Conservation (phyloP, 1,140 invertebrate genomes). For the Ceratina australensis region DNA sequence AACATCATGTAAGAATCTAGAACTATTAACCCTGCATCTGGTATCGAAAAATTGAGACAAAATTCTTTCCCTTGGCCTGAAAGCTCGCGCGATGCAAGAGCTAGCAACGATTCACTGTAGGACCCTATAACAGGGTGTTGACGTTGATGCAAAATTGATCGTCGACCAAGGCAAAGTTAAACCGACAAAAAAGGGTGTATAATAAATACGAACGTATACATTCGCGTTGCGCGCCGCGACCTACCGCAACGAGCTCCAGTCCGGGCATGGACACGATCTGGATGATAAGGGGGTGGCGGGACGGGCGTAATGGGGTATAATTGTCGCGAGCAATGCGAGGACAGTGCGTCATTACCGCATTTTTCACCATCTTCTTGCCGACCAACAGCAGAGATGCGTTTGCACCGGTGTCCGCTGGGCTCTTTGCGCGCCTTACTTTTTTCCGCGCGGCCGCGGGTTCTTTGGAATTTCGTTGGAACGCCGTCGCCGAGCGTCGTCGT, state of each 20-base stretch:
- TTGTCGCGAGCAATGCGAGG: slow-evolving; percentile 79
- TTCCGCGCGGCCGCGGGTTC: slow-evolving; percentile 62
- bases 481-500: slow-evolving; percentile 65
- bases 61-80: too few relatives aligned
- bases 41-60: too few relatives aligned
- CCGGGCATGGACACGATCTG: slow-evolving; percentile 59
- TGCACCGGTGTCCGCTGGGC: slow-evolving; percentile 54
- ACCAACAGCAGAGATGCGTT: slow-evolving; percentile 64
- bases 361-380: slow-evolving; percentile 75
- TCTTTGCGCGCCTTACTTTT: slow-evolving; percentile 62
- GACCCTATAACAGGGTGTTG: too few relatives aligned
- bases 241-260: slow-evolving; percentile 74
- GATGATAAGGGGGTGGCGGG: slow-evolving; percentile 65
- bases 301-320: slow-evolving; percentile 78
- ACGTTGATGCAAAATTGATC: too few relatives aligned
- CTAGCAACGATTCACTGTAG: too few relatives aligned
- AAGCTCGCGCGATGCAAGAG: too few relatives aligned
- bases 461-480: slow-evolving; percentile 76
- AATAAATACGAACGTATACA: slow-evolving; percentile 70
- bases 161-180: too few relatives aligned
- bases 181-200: slow-evolving; percentile 47
- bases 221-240: slow-evolving; percentile 65
- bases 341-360: slow-evolving; percentile 79
- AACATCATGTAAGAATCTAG: too few relatives aligned
- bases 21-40: too few relatives aligned